phyloP scores from a whole-genome alignment of 2,113 vertebrate species.

The Carassius auratus region DNA sequence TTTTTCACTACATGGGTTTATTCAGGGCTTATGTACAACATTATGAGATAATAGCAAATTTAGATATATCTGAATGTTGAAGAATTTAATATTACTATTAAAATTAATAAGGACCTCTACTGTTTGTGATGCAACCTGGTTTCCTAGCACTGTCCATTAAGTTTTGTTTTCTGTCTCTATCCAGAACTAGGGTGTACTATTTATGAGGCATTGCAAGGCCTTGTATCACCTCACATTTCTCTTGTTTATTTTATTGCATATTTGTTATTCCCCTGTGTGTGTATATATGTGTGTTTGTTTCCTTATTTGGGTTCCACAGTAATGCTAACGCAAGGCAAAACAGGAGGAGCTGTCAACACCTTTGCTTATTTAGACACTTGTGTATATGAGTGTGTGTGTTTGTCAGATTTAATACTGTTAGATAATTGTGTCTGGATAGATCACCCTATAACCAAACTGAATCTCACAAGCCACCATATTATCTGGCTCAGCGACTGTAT shows the following conservation, averaged over 20 bases:
- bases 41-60: neutral
- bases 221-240: constrained; percentile 54
- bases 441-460: neutral
- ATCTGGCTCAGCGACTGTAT: neutral
- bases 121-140: neutral
- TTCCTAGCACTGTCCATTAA: neutral
- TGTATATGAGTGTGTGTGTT: neutral
- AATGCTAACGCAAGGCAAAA: neutral
- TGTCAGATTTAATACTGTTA: constrained; percentile 22
- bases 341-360: constrained; percentile 20
- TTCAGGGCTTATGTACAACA: neutral
- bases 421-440: neutral
- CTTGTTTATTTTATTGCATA: constrained; percentile 44
- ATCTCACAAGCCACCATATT: neutral
- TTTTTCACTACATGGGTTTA: neutral
- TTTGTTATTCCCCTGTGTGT: neutral
- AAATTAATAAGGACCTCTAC: neutral
- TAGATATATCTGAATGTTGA: neutral
- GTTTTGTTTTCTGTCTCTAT: constrained; percentile 43
- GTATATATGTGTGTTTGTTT: constrained; percentile 25
- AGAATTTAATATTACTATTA: neutral
- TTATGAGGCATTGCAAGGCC: constrained; percentile 53
- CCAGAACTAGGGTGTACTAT: constrained; percentile 41
- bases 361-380: constrained; percentile 33
- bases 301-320: neutral